Base-by-base conservation (phyloP, 2,113 vertebrate species). In the Petroica traversi region DNA sequence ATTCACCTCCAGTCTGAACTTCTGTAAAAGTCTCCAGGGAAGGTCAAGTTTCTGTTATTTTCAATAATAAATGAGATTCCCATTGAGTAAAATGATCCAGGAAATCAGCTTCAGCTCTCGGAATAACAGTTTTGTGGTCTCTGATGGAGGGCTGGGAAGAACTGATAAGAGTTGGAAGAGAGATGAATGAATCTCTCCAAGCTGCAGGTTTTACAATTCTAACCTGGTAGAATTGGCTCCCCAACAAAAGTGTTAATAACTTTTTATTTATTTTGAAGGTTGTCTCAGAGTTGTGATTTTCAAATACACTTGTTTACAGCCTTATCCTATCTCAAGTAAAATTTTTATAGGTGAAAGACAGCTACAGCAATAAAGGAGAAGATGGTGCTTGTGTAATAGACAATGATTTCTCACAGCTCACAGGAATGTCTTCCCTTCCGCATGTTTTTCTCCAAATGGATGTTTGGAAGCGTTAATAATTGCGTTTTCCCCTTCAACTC, bases 61-160 rank as follows among this genome's bases (percentile, higher is more conserved):
- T 97, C 93, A 97, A 97, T 97, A 95, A 96, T 96, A 89, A 72
- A 97, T 97, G 96, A 95, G 92, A 78, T 93, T 93, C 64, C 64
- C 82, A 86, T 88, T 93, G 95, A 96, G 84, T 76, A 90, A 96
- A 93, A 96, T 90, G 94, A 94, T 88, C 68, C 90, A 72, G 83
- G 92, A 96, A 92, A 94, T 88, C 54, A 84, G 26, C 61, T 86
- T 57, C n/a, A 63, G 40, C 48, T 93, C 85, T 62, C 19, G 4
- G 71, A 88, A 46, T 88, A 73, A 43, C 3, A 7, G 34, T 61
- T 54, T n/a, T 83, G n/a, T 88, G 77, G 73, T 77, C 54, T 92
- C 38, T 93, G 58, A 77, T 63, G 82, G 72, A 90, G 51, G 26
- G 19, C 76, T 85, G 87, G 43, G 51, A 88, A 80, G 67, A 90